Conservation (phyloP, 2,797 vertebrate genomes). For the Peromyscus nudipes region DNA sequence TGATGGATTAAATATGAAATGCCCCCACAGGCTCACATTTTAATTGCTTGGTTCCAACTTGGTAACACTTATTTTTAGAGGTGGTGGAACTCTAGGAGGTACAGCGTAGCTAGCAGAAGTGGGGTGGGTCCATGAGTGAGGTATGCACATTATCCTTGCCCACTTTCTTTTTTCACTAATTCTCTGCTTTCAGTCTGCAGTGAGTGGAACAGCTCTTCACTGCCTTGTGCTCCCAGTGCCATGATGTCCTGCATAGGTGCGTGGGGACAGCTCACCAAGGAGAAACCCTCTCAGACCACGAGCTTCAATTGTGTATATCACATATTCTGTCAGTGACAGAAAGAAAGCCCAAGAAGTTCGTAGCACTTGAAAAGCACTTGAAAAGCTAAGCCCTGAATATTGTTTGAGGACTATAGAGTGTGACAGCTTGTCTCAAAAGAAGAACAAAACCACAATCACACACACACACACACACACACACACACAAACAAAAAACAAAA, state of each 20-base stretch:
- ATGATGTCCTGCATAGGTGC: not conserved
- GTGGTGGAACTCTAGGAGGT: not conserved
- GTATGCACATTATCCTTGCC: not conserved
- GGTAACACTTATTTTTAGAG: not conserved
- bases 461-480: no score
- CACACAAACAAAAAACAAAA: no score
- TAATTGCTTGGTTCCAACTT: not conserved
- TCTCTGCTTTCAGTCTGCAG: not conserved
- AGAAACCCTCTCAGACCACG: not conserved
- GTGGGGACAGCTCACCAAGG: not conserved
- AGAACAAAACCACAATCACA: not conserved
- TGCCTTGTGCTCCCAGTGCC: not conserved
- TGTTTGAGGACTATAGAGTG: not conserved
- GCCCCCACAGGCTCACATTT: not conserved
- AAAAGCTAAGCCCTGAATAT: not conserved
- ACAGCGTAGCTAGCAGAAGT: not conserved
- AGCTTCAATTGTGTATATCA: not conserved
- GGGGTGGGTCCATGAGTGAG: not conserved
- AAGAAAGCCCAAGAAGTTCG: not conserved
- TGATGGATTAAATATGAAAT: not conserved
- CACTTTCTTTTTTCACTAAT: not conserved
- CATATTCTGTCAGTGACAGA: not conserved
- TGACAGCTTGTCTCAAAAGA: not conserved
- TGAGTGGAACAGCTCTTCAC: not conserved
- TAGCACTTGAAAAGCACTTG: not conserved